Percentiles rank a stretch among this genome's conserved stretches.
phyloP scores from a whole-genome alignment of 2,888 invertebrate genomes.

The Drosophila antonietae region DNA sequence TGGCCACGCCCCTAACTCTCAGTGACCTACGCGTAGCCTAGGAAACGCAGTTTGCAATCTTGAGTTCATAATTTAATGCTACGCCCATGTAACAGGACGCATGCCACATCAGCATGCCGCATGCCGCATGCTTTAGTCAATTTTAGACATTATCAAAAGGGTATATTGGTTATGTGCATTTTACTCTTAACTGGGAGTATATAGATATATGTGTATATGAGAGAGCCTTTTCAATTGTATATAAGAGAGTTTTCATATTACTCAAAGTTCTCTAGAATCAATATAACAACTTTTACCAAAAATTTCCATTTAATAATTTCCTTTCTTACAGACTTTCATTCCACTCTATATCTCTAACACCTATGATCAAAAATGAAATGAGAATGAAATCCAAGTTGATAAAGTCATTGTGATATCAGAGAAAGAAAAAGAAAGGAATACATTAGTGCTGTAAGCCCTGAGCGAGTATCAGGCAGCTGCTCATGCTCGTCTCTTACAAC shows the following conservation, averaged over 20 bases:
- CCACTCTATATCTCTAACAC: no score
- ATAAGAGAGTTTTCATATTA: neutral
- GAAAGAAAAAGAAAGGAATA: no score
- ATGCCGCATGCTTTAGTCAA: neutral
- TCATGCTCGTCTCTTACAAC: neutral
- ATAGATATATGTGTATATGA: neutral
- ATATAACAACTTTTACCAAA: no score
- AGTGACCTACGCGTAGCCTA: slow-evolving; percentile 6
- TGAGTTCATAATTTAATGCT: slow-evolving; percentile 70
- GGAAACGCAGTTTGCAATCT: slow-evolving; percentile 43
- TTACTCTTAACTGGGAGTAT: neutral
- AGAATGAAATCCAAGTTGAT: neutral
- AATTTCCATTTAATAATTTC: neutral
- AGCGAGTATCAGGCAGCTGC: neutral
- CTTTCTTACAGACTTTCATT: no score
- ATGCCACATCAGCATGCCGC: neutral
- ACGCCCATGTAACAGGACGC: slow-evolving; percentile 10
- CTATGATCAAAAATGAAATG: no score
- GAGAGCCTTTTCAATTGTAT: neutral
- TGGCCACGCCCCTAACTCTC: slow-evolving; percentile 7
- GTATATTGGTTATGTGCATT: neutral
- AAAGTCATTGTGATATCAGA: no score
- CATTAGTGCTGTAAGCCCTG: neutral
- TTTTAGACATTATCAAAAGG: no score
- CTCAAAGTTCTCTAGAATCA: no score